Conservation (phyloP, 92 coral and sea anemone genomes). For the Phymanthus crucifer region DNA sequence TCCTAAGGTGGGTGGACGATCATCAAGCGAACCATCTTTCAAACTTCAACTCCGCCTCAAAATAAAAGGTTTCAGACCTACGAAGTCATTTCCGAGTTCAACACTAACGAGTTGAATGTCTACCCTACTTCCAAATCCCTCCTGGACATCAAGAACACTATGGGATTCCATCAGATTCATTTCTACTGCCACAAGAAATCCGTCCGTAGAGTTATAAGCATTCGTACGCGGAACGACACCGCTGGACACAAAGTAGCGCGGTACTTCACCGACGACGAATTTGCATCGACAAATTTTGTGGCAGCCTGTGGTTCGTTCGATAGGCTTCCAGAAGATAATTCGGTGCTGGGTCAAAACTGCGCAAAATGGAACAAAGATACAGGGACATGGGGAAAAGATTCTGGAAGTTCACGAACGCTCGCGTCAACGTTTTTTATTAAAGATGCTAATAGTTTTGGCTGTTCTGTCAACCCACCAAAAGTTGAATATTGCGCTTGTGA, state of each 20-base stretch:
- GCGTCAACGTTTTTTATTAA: not conserved
- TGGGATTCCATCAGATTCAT: constrained; percentile 1
- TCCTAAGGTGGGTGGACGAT: constrained; percentile 5
- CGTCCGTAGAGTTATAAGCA: not conserved
- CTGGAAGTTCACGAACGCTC: not conserved
- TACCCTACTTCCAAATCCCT: not conserved
- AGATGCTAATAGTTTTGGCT: not conserved
- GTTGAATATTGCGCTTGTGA: not conserved
- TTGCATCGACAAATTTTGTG: not conserved
- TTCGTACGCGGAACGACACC: not conserved
- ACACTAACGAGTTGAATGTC: not conserved
- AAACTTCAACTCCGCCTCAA: not conserved
- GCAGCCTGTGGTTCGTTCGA: not conserved
- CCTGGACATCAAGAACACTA: not conserved
- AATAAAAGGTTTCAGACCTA: not conserved
- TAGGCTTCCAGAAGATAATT: not conserved
- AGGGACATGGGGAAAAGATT: not conserved
- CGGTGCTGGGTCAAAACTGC: not conserved
- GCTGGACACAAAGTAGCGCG: not conserved
- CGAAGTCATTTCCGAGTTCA: not conserved
- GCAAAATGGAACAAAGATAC: not conserved
- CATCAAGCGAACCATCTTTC: not conserved
- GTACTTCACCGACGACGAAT: not conserved
- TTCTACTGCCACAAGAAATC: constrained; percentile 2
- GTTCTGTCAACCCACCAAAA: not conserved